These are phyloP conservation scores for Synanthedon vespiformis DNA, from an alignment of 2,888 invertebrate genomes.

Conservation along the genomic window DNA sequence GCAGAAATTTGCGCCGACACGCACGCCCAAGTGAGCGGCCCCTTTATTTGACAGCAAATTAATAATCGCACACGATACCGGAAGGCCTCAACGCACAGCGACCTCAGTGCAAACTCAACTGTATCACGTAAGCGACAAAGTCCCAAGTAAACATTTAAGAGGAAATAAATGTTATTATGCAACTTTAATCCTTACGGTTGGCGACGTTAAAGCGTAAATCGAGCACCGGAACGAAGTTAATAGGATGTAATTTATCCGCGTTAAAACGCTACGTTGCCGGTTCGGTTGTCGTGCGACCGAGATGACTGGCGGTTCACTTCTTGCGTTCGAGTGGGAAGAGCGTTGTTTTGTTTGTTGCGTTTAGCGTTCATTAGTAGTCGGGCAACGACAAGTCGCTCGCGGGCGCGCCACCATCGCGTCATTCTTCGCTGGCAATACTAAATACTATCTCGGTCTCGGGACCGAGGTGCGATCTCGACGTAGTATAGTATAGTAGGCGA, in stretches of 20 bases:
- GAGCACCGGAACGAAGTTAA: constrained; percentile 61
- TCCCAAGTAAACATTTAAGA: constrained; percentile 44
- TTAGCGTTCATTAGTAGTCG: constrained; percentile 50
- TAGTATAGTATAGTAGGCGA: constrained; percentile 47
- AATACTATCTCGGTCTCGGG: constrained; percentile 14
- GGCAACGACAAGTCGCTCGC: constrained; percentile 21
- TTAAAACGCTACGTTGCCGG: constrained; percentile 61
- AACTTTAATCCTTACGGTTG: constrained; percentile 61
- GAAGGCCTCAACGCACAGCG: constrained; percentile 46
- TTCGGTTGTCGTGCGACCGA: constrained; percentile 49
- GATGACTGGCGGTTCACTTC: constrained; percentile 19
- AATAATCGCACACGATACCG: constrained; percentile 54
- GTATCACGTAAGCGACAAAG: constrained; percentile 50
- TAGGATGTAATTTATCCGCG: constrained; percentile 70
- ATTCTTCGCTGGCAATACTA: constrained; percentile 9
- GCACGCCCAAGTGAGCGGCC: constrained; percentile 70
- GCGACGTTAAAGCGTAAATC: constrained; percentile 64
- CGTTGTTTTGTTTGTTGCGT: constrained; percentile 46
- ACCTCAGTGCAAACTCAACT: constrained; percentile 46
- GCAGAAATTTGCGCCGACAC: constrained; percentile 69
- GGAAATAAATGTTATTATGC: constrained; percentile 42
- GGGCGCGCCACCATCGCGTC: constrained; percentile 41
- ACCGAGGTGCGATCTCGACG: constrained; percentile 44
- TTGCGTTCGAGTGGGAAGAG: constrained; percentile 33
- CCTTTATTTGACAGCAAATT: constrained; percentile 72